Percentiles rank a stretch among this genome's conserved stretches.
These are phyloP conservation scores for Gobio gobio DNA, from an alignment of 2,113 vertebrate genomes.

Conservation along the genomic window DNA sequence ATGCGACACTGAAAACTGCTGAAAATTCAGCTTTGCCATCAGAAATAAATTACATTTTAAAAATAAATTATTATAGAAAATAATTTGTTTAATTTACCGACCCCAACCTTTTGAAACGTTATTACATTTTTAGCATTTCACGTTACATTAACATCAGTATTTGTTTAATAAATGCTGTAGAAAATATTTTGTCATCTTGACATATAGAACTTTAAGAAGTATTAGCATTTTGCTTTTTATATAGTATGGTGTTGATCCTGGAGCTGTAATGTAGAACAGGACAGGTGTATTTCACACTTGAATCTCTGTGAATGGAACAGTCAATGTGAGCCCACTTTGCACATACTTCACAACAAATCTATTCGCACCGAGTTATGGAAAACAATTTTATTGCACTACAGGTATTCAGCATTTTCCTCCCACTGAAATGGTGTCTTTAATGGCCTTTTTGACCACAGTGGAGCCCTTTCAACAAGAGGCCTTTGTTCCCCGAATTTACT, in stretches of 20 bases:
- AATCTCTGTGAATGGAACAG: background rate
- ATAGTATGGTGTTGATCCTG: background rate
- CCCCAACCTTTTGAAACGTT: background rate
- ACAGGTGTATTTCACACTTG: background rate
- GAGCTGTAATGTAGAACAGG: background rate
- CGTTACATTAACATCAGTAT: background rate
- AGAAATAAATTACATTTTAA: too few species aligned
- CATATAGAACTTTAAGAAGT: background rate
- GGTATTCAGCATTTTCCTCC: background rate
- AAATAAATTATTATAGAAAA: too few species aligned
- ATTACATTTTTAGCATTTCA: background rate
- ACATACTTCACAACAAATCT: slow-evolving; percentile 22
- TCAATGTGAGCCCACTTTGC: slow-evolving; percentile 15
- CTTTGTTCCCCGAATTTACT: background rate
- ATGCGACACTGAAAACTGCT: background rate
- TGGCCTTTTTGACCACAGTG: background rate
- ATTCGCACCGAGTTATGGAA: background rate
- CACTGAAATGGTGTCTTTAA: background rate
- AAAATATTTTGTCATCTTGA: background rate
- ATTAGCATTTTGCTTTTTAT: background rate
- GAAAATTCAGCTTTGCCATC: background rate
- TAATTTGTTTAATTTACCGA: background rate
- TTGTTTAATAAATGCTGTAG: too few species aligned
- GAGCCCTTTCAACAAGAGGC: background rate
- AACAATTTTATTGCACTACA: slow-evolving; percentile 1